Percentiles rank a stretch among this genome's conserved stretches.
phyloP scores from a whole-genome alignment of 2,113 vertebrate species.

The Sphaerodactylus townsendi region DNA sequence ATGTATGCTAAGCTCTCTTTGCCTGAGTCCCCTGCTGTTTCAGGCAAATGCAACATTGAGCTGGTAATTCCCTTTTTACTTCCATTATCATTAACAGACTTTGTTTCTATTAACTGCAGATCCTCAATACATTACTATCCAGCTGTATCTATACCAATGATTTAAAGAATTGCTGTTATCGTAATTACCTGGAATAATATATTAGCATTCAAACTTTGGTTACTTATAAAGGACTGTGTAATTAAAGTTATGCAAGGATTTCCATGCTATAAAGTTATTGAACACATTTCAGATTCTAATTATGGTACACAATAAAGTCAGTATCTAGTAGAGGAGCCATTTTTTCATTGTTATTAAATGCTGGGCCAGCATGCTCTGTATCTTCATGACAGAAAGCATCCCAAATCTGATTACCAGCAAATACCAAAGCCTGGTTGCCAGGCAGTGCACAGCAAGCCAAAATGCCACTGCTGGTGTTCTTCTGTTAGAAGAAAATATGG shows the following conservation, averaged over 20 bases:
- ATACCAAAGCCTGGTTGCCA: not conserved
- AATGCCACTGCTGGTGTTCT: not conserved
- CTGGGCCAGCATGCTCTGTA: not conserved
- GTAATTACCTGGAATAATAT: conserved; percentile 19
- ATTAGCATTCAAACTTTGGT: not conserved
- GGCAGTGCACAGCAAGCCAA: not conserved
- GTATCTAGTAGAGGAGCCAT: not conserved
- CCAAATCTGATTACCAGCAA: not conserved
- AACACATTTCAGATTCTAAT: not conserved
- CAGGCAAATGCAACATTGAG: not conserved
- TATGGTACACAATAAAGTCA: not conserved
- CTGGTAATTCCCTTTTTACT: not conserved
- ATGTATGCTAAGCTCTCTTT: not conserved
- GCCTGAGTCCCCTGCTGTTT: not conserved
- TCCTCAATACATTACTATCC: not conserved
- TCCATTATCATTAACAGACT: not conserved
- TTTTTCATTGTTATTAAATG: not conserved
- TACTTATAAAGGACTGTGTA: not conserved
- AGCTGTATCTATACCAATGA: not conserved
- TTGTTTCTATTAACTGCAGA: not conserved
- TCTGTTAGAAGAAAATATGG: not conserved
- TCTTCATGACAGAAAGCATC: not conserved
- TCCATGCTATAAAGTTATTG: not conserved
- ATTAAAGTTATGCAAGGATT: not conserved
- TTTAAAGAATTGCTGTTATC: not conserved